Evolutionary conservation across 1,140 invertebrate species (phyloP).

Genomic region (Andricus grossulariae): DNA sequence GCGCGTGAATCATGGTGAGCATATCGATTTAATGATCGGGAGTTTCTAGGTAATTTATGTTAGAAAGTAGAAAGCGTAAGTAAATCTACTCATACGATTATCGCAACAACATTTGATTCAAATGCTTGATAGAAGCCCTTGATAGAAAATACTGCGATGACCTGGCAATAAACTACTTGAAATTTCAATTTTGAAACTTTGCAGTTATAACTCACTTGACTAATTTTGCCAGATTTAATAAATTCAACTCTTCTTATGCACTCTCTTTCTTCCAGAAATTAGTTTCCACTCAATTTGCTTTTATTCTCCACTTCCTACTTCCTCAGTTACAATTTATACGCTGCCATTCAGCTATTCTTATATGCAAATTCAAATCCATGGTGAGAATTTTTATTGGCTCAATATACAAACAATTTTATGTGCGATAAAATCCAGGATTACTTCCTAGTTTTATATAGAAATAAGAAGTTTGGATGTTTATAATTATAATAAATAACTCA

Average conservation of each 20-base stretch:
- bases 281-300: not conserved
- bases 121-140: not conserved
- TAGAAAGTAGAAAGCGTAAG: conserved; percentile 56
- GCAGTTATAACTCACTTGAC: not conserved
- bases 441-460: no score
- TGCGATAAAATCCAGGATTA: no score
- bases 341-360: not conserved
- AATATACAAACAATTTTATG: no score
- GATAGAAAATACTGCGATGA: not conserved
- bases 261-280: not conserved
- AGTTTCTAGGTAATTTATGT: conserved; percentile 42
- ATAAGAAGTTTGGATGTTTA: no score
- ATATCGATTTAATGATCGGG: conserved; percentile 30
- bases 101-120: conserved; percentile 33
- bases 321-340: not conserved
- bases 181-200: not conserved
- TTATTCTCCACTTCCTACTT: not conserved
- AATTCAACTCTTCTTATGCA: not conserved
- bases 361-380: not conserved
- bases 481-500: no score
- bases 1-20: conserved; percentile 10
- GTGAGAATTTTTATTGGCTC: not conserved
- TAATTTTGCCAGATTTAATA: not conserved
- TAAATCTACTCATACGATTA: conserved; percentile 40
- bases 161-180: conserved; percentile 15